These are phyloP conservation scores for Huso huso DNA, from an alignment of 2,797 vertebrate genomes.

Conservation along the genomic window DNA sequence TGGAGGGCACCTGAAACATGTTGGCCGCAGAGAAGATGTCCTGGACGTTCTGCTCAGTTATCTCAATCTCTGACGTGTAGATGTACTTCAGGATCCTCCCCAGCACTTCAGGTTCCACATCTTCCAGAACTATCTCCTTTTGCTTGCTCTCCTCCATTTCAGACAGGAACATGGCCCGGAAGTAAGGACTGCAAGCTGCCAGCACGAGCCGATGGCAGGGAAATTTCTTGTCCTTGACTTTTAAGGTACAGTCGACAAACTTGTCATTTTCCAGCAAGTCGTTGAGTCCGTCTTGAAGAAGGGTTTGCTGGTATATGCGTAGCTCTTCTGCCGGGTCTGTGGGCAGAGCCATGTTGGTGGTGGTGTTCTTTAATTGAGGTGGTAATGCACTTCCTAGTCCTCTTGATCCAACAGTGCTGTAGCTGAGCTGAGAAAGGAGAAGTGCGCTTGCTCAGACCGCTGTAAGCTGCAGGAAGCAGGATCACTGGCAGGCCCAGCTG, in stretches of 20 bases:
- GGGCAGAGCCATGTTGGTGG: constrained; percentile 65
- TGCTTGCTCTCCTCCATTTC: constrained; percentile 80
- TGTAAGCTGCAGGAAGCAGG: constrained; percentile 32
- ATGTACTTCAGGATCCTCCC: constrained; percentile 88
- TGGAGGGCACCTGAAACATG: constrained; percentile 92
- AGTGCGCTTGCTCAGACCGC: constrained; percentile 28
- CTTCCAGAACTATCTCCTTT: constrained; percentile 79
- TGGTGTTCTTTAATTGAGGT: constrained; percentile 19
- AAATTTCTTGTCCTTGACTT: constrained; percentile 87
- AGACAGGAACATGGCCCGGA: constrained; percentile 82
- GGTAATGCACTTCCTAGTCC: constrained; percentile 21
- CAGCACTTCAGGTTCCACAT: constrained; percentile 87
- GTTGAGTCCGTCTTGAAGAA: constrained; percentile 89
- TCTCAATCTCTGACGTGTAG: constrained; percentile 88
- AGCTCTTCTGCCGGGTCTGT: constrained; percentile 82
- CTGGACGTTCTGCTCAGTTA: constrained; percentile 91
- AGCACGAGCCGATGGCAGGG: constrained; percentile 90
- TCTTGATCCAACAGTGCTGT: constrained; percentile 24
- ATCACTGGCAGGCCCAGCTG: constrained; percentile 62
- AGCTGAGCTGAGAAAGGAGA: constrained; percentile 37
- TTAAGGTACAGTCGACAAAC: constrained; percentile 88
- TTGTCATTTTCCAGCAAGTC: constrained; percentile 88
- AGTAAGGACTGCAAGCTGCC: constrained; percentile 92
- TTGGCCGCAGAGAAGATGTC: constrained; percentile 91
- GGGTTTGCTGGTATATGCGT: constrained; percentile 89